phyloP scores from a whole-genome alignment of 2,888 invertebrate genomes.

The Byasa hedistus region DNA sequence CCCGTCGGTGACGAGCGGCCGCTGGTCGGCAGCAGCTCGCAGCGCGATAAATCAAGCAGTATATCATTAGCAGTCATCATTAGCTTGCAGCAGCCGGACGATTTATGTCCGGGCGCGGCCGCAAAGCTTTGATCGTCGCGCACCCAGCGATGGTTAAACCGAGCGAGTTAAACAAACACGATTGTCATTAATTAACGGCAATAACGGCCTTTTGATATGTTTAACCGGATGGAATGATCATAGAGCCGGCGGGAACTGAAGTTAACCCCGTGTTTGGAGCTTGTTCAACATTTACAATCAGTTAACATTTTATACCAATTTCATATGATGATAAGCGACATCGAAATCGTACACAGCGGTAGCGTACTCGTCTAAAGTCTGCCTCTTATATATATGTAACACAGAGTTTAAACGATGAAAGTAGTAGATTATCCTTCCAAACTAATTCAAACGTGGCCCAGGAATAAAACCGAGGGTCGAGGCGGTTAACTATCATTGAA shows the following conservation, averaged over 20 bases:
- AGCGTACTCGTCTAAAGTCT: no score
- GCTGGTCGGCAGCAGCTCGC: no score
- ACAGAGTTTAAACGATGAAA: no score
- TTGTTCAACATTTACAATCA: background rate
- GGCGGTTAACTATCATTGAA: background rate
- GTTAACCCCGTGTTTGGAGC: background rate
- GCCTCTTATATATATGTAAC: no score
- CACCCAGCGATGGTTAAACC: slow-evolving; percentile 52
- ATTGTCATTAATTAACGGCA: slow-evolving; percentile 53
- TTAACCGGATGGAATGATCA: slow-evolving; percentile 46
- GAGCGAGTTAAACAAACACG: slow-evolving; percentile 37
- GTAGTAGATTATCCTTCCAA: no score
- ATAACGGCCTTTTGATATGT: slow-evolving; percentile 55
- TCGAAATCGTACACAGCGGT: no score
- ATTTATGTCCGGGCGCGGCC: slow-evolving; percentile 39
- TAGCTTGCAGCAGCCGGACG: slow-evolving; percentile 27
- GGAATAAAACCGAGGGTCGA: no score
- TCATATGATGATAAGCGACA: no score
- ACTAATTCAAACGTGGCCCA: no score
- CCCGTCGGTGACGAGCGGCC: no score
- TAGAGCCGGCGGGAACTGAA: slow-evolving; percentile 1
- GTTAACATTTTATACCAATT: background rate
- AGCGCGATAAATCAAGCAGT: background rate
- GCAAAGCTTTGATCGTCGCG: slow-evolving; percentile 57
- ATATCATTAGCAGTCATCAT: slow-evolving; percentile 16